These are phyloP conservation scores for Oligia latruncula DNA, from an alignment of 2,888 invertebrate genomes.

Conservation along the genomic window DNA sequence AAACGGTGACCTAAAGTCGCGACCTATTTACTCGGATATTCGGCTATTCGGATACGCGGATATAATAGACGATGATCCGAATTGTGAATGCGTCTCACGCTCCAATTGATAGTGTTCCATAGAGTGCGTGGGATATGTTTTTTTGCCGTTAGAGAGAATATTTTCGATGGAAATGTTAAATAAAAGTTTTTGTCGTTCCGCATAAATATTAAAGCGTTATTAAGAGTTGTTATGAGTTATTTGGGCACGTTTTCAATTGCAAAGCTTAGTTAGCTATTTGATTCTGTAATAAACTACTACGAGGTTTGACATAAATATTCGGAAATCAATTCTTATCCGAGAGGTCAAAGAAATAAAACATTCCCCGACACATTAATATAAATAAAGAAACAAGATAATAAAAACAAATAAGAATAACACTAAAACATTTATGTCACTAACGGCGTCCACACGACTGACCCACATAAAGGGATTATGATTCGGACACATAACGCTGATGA, in stretches of 20 bases:
- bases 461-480: slow-evolving; percentile 64
- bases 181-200: slow-evolving; percentile 10
- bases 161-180: slow-evolving; percentile 21
- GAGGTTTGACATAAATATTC: not conserved
- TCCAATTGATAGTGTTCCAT: slow-evolving; percentile 62
- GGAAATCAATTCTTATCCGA: not conserved
- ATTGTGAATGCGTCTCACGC: slow-evolving; percentile 65
- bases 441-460: slow-evolving; percentile 45
- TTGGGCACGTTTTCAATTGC: not conserved
- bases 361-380: slow-evolving; percentile 9
- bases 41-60: slow-evolving; percentile 53
- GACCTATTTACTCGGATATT: slow-evolving; percentile 59
- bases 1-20: slow-evolving; percentile 55
- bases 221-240: too few relatives aligned
- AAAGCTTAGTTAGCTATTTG: not conserved
- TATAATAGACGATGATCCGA: slow-evolving; percentile 61
- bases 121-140: slow-evolving; percentile 51
- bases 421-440: slow-evolving; percentile 54
- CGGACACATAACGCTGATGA: slow-evolving; percentile 52
- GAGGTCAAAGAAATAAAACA: slow-evolving; percentile 21
- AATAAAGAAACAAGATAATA: slow-evolving; percentile 44
- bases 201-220: slow-evolving; percentile 6
- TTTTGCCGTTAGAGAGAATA: slow-evolving; percentile 28
- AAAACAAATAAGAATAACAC: slow-evolving; percentile 50
- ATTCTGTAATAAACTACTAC: not conserved